These are phyloP conservation scores for Ploceus nigricollis DNA, from an alignment of 2,113 vertebrate genomes.

Conservation along the genomic window DNA sequence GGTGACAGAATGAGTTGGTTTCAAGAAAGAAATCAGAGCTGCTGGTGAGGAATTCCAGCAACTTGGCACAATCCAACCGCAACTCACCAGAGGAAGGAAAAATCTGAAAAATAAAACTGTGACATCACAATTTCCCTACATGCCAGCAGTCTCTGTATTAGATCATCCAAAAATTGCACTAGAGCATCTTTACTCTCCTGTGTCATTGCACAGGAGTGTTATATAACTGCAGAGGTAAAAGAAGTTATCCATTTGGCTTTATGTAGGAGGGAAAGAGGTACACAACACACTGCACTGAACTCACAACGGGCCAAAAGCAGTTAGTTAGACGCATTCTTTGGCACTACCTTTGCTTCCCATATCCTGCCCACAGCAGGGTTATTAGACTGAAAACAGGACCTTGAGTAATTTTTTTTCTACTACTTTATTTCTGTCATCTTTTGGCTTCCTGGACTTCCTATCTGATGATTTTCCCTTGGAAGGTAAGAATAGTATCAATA, in stretches of 20 bases:
- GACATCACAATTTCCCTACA: not conserved
- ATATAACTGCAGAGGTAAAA: conserved; percentile 5
- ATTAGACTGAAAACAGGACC: not conserved
- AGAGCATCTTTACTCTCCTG: not conserved
- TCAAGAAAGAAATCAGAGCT: not conserved
- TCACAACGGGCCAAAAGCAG: not conserved
- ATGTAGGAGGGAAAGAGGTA: not conserved
- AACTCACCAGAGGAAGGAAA: not conserved
- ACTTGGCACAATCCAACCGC: not conserved
- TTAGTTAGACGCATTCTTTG: not conserved
- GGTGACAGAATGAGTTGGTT: not conserved
- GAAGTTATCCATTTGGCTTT: not conserved
- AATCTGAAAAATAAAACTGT: not conserved
- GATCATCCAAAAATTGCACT: not conserved
- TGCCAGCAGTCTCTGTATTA: not conserved
- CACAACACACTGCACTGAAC: not conserved
- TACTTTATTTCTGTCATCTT: not conserved
- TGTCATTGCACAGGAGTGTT: not conserved
- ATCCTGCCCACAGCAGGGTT: not conserved
- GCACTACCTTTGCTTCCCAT: not conserved
- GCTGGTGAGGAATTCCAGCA: not conserved
- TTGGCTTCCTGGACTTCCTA: not conserved
- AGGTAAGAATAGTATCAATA: not conserved
- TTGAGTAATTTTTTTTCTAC: not conserved
- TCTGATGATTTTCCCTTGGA: not conserved